Percentiles rank a stretch among this genome's conserved stretches.
phyloP scores from a whole-genome alignment of 2,888 invertebrate genomes.

The Carabus problematicus region DNA sequence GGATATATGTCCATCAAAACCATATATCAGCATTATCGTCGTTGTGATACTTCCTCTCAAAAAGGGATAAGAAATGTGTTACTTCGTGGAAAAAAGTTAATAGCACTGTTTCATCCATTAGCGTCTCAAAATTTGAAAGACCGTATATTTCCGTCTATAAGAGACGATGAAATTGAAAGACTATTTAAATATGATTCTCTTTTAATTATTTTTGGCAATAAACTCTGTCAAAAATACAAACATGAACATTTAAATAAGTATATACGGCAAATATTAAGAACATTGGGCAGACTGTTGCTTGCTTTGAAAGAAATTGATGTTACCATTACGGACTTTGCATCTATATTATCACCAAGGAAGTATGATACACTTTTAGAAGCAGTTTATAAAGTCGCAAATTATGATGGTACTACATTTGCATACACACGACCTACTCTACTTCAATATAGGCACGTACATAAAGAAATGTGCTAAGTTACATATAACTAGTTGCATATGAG shows the following conservation, averaged over 20 bases:
- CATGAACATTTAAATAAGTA: constrained; percentile 10
- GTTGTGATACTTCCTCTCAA: background rate
- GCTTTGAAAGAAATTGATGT: constrained; percentile 3
- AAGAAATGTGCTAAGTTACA: constrained; percentile 1
- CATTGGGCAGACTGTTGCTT: constrained; percentile 6
- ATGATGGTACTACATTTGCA: background rate
- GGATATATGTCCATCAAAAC: constrained; percentile 1
- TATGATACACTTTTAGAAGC: constrained; percentile 9
- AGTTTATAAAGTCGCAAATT: background rate
- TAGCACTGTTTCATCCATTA: background rate
- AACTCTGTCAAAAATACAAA: constrained; percentile 19
- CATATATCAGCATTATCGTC: constrained; percentile 5
- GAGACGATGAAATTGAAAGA: constrained; percentile 11
- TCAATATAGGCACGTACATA: constrained; percentile 6
- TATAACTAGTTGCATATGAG: background rate
- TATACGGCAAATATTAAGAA: constrained; percentile 16
- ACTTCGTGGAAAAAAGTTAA: background rate
- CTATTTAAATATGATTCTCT: constrained; percentile 5
- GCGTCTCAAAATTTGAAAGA: background rate
- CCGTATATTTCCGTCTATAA: background rate
- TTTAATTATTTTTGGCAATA: constrained; percentile 13
- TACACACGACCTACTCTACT: constrained; percentile 1
- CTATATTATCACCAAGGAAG: background rate
- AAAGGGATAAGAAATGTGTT: constrained; percentile 12
- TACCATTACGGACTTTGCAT: constrained; percentile 1